Conservation (phyloP, 1,140 invertebrate genomes). For the Helicoverpa zea region DNA sequence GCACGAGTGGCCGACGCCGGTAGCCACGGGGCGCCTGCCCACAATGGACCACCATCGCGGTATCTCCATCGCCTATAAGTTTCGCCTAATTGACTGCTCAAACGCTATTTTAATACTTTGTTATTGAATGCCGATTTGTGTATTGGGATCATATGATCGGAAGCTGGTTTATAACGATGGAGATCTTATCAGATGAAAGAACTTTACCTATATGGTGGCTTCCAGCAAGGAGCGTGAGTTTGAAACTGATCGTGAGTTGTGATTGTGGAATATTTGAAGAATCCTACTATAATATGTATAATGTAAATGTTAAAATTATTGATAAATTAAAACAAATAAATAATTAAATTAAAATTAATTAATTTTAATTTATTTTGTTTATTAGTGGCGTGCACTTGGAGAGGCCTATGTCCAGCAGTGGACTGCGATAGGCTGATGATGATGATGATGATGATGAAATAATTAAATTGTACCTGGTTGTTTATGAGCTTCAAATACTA, state of each 20-base stretch:
- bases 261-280: no score
- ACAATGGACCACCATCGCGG: slow-evolving; percentile 84
- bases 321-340: no score
- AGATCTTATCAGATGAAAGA: slow-evolving; percentile 48
- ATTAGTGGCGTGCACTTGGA: no score
- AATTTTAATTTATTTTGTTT: no score
- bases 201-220: neutral
- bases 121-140: slow-evolving; percentile 77
- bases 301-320: no score
- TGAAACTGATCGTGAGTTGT: no score
- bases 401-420: no score
- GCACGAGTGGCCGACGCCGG: slow-evolving; percentile 63
- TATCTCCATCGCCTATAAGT: slow-evolving; percentile 85
- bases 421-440: no score
- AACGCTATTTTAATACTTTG: slow-evolving; percentile 84
- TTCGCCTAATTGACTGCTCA: slow-evolving; percentile 86
- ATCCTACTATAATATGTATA: no score
- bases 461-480: no score
- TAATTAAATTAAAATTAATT: no score
- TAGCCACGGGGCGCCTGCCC: slow-evolving; percentile 72
- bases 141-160: slow-evolving; percentile 32
- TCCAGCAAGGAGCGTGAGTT: neutral
- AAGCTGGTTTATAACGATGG: slow-evolving; percentile 40
- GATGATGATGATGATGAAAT: no score
- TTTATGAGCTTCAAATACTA: neutral